Evolutionary conservation across 2,888 invertebrate species (phyloP), one percentile per base, ranked within the genome.

Genomic region (Aethes cnicana): DNA sequence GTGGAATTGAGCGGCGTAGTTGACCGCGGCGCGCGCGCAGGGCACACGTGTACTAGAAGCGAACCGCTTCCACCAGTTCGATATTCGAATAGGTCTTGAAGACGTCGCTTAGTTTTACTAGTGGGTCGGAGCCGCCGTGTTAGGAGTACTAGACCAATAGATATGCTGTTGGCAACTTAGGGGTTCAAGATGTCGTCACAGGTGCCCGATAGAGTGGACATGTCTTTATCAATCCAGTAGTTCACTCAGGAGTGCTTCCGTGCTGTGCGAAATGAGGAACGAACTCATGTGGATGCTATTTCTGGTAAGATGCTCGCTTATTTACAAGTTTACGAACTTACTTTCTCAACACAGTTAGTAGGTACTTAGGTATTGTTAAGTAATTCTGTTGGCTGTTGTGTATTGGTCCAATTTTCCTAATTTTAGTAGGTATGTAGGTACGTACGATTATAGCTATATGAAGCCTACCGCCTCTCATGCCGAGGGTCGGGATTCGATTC

Each of bases 11-110:
- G 73, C 66, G 69, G 70, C 69, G 81, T 84, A 87, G 87, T 87
- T 71, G 76, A 69, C 58, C 75, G 75, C 76, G 68, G 83, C 82
- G 81, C 85, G 83, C 86, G 86, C 80, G 76, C 83, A 78, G 61
- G 68, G 59, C 86, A 82, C 88, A 84, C 88, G 87, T 84, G 86
- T 86, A 84, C 80, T 84, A 88, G 88, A 87, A 80, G 85, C 79
- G 81, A 75, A 76, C 75, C 76, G 81, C 80, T 81, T 77, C 76
- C 76, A 75, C 67, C 63, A 64, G 72, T 74, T 75, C 76, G 66
- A 59, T 60, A 28, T 63, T 63, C 71, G 77, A 76, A 74, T 56
- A 71, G 73, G 75, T 74, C 67, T 68, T 70, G 78, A 81, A 71
- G 77, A 68, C 64, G 65, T 79, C 79, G 82, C 83, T 85, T 87